Evolutionary conservation across 2,113 vertebrate species (phyloP), one percentile per base, ranked within the genome.

Genomic region (Brevimyrus niger): DNA sequence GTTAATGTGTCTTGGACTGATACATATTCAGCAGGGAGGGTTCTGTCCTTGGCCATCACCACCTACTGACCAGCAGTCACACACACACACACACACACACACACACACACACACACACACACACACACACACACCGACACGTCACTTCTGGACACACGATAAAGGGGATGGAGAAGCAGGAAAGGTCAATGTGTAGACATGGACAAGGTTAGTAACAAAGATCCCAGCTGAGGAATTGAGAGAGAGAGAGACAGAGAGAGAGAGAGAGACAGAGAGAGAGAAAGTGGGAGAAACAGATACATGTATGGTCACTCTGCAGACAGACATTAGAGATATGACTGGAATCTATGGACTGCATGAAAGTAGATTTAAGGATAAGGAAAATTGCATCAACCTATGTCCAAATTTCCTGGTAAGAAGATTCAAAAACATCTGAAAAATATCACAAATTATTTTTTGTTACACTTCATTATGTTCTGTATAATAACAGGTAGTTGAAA

Each of bases 1-100:
- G 94, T 95, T 94, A 94, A 95, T 94, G 92, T 94, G 92, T 94
- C 89, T 89, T 91, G 90, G 89, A 93, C 91, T 91, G 90, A 93
- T 94, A 89, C 91, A 92, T 90, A 94, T 90, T 92, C 86, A 89
- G 89, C 17, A 88, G 93, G 94, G 94, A 92, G 95, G 95, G 92
- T 92, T 95, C 92, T 92, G 89, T 89, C 51, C 89, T 58, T 58
- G 38, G 92, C 53, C 88, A 91, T 91, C 93, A 90, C 92, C 91
- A 91, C 88, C 88, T 88, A 65, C 87, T 89, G 87, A 89, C 89
- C 92, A 92, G 90, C 93, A 90, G 87, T 89, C 89, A 86, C 88
- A 35, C 91, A 89, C 51, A 90, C 1, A 73, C 84, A 87, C 19
- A 23, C 90, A 89, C 55, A 48, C 48, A 50, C 48, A 50, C 48